Base-by-base conservation (phyloP, 2,888 invertebrate species). In the Callyntrura guangdongensis region DNA sequence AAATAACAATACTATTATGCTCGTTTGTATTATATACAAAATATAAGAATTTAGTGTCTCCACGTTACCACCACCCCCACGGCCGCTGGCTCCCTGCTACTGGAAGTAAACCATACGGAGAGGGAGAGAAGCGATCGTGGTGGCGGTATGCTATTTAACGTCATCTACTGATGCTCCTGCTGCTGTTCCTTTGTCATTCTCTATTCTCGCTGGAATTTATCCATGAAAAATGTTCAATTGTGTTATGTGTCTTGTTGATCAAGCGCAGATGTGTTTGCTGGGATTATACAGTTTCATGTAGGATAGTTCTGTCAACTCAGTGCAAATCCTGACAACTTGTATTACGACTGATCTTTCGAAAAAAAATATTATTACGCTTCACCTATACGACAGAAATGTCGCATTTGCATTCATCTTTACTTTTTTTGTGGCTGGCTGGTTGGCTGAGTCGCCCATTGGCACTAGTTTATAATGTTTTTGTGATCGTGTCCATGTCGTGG, bases 151-250 rank as follows among this genome's bases (percentile, higher is more conserved):
- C 86, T 64, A 86, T 86, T 64, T 86, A 56, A 45, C 81, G 79
- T 81, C 87, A 87, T 87, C 69, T 87, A 27, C 81, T 25, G 61
- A 74, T 86, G 85, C 85, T 20, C 12, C 45, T 49, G 53, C 25
- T 77, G 45, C 74, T 47, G 17, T 53, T 47, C 20, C 25, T 83
- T 47, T 84, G 69, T 53, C 56, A 72, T 72, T 27, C 53, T 27
- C 61, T 69, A 64, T 20, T 49, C 77, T 64, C 36, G 79, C 81
- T 82, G 88, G 88, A 88, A 88, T 88, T 87, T 88, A 82, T 88
- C 69, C 82, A 88, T 82, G 88, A 59, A 59, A 88, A 82, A 88
- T 86, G 59, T 88, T 88, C 88, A 88, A 88, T 88, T 88, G 72
- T 49, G 74, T 74, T 74, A 47, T 72, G 74, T 56, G 56, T 88